Conservation (phyloP, 2,888 invertebrate species). For the Dione juno region DNA sequence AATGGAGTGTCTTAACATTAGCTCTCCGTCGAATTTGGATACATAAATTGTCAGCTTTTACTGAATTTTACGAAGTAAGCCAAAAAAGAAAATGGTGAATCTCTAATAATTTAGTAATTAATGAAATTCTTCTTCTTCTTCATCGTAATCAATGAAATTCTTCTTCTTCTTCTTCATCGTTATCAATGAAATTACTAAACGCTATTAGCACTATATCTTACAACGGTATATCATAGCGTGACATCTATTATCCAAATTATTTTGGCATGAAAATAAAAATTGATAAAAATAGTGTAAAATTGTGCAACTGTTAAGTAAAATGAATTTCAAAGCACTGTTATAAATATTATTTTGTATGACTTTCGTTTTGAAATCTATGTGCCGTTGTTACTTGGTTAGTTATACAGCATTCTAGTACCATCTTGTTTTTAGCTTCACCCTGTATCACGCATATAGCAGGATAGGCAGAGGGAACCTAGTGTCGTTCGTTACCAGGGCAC, state of each 20-base stretch:
- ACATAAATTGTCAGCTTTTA: too few relatives aligned
- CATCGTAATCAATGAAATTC: too few relatives aligned
- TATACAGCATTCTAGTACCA: too few relatives aligned
- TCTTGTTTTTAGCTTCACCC: neutral
- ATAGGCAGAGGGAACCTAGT: too few relatives aligned
- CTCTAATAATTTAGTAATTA: too few relatives aligned
- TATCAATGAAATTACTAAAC: neutral
- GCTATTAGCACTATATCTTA: neutral
- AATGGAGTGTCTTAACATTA: neutral
- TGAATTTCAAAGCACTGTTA: constrained; percentile 1
- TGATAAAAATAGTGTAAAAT: neutral
- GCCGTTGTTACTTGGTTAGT: neutral
- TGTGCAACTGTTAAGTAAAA: neutral
- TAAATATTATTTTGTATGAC: neutral
- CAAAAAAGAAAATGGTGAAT: too few relatives aligned
- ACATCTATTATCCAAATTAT: neutral
- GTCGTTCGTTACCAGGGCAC: too few relatives aligned
- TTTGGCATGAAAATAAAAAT: neutral
- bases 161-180: too few relatives aligned
- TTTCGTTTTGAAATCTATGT: neutral
- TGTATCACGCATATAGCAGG: too few relatives aligned
- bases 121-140: too few relatives aligned
- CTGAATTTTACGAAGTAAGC: too few relatives aligned
- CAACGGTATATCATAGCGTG: neutral
- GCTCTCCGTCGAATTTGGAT: neutral